Conservation (phyloP, 92 coral and sea anemone species). For the Epizoanthus stellaris region DNA sequence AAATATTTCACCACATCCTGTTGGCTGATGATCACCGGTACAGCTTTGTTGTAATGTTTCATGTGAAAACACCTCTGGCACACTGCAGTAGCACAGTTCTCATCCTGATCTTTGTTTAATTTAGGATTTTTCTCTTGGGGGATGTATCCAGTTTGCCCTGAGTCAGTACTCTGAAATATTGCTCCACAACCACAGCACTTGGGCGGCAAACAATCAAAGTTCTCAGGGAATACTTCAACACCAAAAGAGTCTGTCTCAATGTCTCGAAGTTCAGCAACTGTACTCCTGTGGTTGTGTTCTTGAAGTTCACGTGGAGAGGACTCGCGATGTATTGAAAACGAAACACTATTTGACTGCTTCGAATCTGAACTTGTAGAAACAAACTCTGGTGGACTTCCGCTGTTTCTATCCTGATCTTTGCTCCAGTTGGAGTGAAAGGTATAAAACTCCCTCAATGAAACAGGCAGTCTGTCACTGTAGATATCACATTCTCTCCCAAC, state of each 20-base stretch:
- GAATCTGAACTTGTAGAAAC: neutral
- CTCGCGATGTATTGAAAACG: neutral
- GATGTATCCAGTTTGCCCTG: constrained; percentile 73
- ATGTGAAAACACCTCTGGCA: constrained; percentile 88
- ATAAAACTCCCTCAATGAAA: constrained; percentile 4
- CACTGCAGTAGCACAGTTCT: constrained; percentile 33
- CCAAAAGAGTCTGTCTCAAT: constrained; percentile 30
- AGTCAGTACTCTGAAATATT: constrained; percentile 83
- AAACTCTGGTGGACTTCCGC: neutral
- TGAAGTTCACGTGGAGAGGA: neutral
- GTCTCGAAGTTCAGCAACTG: neutral
- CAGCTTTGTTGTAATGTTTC: constrained; percentile 82
- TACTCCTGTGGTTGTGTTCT: neutral
- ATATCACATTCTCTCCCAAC: neutral
- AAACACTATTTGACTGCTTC: neutral
- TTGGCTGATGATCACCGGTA: constrained; percentile 58
- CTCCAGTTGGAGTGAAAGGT: neutral
- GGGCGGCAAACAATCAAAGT: constrained; percentile 74
- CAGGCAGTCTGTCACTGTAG: neutral
- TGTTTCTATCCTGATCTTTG: constrained; percentile 11
- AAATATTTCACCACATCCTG: constrained; percentile 64
- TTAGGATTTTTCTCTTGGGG: constrained; percentile 70
- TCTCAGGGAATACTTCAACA: constrained; percentile 67
- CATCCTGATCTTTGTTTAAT: constrained; percentile 8
- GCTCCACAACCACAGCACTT: constrained; percentile 95